Evolutionary conservation across 2,888 invertebrate species (phyloP), one percentile per base, ranked within the genome.

Genomic region (Tachina fera): DNA sequence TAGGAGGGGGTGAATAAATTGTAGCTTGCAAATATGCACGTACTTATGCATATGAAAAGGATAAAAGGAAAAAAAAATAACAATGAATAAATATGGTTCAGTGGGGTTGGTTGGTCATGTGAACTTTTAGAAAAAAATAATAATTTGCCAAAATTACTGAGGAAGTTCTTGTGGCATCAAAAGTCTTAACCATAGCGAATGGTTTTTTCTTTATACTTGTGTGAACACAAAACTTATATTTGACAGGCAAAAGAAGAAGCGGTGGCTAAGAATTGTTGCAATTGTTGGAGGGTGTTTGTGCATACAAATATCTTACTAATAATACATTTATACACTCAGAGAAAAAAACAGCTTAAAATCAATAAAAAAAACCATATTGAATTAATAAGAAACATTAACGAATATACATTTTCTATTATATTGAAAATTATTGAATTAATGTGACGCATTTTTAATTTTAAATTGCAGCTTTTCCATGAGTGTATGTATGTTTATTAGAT

Each of bases 131-230:
- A 61, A 65, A 11, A 76, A 67, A 60, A 79, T 76, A 60, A 79
- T 76, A 76, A 83, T 77, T 80, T 60, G 56, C 79, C 60, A 84
- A 83, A 87, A 87, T 87, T 87, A 82, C 67, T 81, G 79, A 87
- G 87, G 83, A 80, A 84, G 86, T 81, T 81, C 81, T 83, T 51
- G 77, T 67, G 71, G 70, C 77, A 83, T 68, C 65, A 80, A 79
- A 60, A 71, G 41, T 67, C 41, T 47, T 49, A 80, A 74, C 58
- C 75, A 75, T 84, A 75, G 74, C 81, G 83, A 78, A 60, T 75
- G 58, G n/a, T n/a, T 68, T 31, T 58, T 22, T 31, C 31, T 31
- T 31, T 31, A 1, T 13, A 43, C 6, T 68, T n/a, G 39, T 68
- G 19, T 41, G 43, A 5, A 58, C n/a, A 53, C n/a, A 53, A 41